Evolutionary conservation across 2,113 vertebrate genomes (phyloP).

Genomic region (Calidris pygmaea): DNA sequence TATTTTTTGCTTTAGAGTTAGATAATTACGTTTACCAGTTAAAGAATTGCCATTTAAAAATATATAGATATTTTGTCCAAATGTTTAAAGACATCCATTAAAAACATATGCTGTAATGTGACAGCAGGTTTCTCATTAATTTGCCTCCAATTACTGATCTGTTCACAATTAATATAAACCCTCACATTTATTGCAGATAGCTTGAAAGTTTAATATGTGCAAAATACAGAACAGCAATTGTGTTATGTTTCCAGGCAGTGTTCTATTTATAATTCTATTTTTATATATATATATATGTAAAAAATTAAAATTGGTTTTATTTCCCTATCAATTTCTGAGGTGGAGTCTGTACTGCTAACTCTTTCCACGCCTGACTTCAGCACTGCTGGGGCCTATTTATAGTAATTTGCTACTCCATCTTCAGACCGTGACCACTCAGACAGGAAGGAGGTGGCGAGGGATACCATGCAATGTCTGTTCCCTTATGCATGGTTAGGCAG

Average conservation of each 20-base stretch:
- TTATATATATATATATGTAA: neutral
- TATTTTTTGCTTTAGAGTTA: constrained; percentile 66
- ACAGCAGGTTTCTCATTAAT: constrained; percentile 74
- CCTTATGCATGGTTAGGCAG: neutral
- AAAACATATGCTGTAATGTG: constrained; percentile 64
- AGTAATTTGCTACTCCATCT: neutral
- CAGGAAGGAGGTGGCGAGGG: neutral
- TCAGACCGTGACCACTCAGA: neutral
- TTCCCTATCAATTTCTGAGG: constrained; percentile 13
- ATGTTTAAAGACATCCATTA: constrained; percentile 77
- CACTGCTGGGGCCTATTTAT: neutral
- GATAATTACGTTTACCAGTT: constrained; percentile 82
- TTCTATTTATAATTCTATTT: neutral
- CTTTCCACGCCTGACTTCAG: neutral
- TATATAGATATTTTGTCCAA: constrained; percentile 77
- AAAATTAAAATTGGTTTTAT: neutral
- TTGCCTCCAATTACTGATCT: constrained; percentile 69
- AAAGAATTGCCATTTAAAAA: constrained; percentile 76
- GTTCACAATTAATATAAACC: constrained; percentile 67
- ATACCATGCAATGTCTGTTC: neutral
- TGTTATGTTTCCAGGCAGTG: neutral
- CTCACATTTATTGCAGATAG: constrained; percentile 46
- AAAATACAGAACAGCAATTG: constrained; percentile 1
- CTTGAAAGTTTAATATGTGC: constrained; percentile 31
- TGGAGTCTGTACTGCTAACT: neutral